A percentile compares a stretch with the other conserved stretches of the same genome.
Conservation (phyloP, 2,797 vertebrate species). For the Platalea minor region DNA sequence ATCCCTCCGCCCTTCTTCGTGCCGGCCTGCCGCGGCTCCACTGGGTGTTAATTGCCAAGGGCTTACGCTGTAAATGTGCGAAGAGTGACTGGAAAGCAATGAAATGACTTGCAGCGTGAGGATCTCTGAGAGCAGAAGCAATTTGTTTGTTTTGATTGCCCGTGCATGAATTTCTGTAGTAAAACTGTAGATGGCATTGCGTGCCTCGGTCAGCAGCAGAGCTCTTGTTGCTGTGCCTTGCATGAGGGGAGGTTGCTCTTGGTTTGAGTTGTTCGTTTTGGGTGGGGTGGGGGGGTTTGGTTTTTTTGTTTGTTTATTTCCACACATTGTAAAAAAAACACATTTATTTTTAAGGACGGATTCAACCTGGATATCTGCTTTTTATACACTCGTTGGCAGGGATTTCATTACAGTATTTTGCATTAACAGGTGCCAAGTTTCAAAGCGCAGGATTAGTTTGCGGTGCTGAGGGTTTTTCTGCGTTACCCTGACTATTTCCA, state of each 20-base stretch:
- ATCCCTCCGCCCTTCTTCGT: accelerated
- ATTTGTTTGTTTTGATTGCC: background rate
- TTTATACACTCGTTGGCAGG: background rate
- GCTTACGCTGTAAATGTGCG: accelerated
- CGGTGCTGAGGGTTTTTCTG: background rate
- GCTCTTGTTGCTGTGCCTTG: background rate
- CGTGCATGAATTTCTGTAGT: accelerated
- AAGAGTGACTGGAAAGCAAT: background rate
- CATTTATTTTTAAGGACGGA: background rate
- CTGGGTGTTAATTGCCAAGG: accelerated
- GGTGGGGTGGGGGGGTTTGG: too few relatives aligned
- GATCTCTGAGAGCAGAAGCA: background rate
- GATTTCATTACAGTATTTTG: background rate
- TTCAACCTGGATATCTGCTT: background rate
- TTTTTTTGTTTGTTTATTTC: background rate
- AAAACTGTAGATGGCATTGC: background rate
- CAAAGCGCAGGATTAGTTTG: background rate
- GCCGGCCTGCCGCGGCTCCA: accelerated
- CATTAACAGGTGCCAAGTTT: background rate
- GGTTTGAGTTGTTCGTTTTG: too few relatives aligned
- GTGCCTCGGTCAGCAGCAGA: background rate
- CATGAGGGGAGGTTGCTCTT: accelerated
- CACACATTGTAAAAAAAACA: too few relatives aligned
- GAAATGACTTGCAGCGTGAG: accelerated
- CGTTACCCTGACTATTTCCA: background rate